These are phyloP conservation scores for Balearica regulorum DNA, from an alignment of 2,797 vertebrate genomes.

Conservation along the genomic window DNA sequence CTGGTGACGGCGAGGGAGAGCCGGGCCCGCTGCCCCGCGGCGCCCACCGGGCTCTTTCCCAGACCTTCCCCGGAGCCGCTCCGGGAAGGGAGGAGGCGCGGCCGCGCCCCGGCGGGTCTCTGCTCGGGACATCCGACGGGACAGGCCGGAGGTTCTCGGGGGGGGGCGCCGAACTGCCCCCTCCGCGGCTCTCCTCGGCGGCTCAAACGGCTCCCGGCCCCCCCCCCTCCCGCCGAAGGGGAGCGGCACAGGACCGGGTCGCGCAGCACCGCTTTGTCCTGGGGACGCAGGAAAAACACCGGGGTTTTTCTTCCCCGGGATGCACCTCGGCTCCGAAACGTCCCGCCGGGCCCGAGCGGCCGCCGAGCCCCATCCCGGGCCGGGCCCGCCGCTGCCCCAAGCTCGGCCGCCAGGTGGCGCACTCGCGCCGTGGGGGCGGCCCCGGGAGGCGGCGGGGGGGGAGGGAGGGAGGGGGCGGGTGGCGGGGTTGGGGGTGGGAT, in stretches of 20 bases:
- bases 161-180: fast-evolving
- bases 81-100: background rate
- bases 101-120: background rate
- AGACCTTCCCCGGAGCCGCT: background rate
- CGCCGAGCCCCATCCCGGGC: background rate
- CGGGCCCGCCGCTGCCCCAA: background rate
- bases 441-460: too few relatives aligned
- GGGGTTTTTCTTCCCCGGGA: fast-evolving
- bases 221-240: too few relatives aligned
- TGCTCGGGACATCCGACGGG: background rate
- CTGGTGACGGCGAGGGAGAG: background rate
- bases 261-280: background rate
- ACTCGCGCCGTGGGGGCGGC: background rate
- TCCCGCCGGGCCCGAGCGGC: background rate
- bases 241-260: background rate
- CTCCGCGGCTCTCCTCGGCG: fast-evolving
- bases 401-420: background rate
- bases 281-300: fast-evolving
- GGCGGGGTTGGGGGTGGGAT: too few relatives aligned
- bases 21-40: background rate
- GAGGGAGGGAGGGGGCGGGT: too few relatives aligned
- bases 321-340: fast-evolving
- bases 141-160: background rate
- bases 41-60: background rate
- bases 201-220: fast-evolving